These are phyloP conservation scores for Stictonetta naevosa DNA, from an alignment of 2,113 vertebrate genomes.

Conservation along the genomic window DNA sequence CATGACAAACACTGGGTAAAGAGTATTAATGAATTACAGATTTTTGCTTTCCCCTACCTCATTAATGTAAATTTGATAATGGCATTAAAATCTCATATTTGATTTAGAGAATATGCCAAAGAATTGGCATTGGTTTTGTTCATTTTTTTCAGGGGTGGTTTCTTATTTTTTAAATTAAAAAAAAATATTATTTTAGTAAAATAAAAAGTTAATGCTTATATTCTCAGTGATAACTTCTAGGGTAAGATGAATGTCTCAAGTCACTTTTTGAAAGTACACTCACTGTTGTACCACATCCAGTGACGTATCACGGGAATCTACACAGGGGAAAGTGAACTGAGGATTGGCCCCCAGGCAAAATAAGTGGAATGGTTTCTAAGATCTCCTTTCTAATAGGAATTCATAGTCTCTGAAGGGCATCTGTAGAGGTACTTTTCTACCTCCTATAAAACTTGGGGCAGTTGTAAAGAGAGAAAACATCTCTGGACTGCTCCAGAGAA, in stretches of 20 bases:
- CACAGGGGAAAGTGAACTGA: not conserved
- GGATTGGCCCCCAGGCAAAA: not conserved
- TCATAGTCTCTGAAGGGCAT: not conserved
- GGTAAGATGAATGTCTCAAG: not conserved
- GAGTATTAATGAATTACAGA: not conserved
- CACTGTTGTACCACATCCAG: not conserved
- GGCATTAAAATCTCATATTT: not conserved
- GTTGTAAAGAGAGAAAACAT: not conserved
- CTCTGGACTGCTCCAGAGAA: not conserved
- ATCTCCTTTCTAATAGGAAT: not conserved
- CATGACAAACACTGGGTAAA: not conserved
- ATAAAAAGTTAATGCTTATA: not conserved
- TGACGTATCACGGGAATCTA: not conserved
- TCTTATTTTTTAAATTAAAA: too few species aligned
- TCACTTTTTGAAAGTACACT: not conserved
- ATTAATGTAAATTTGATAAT: not conserved
- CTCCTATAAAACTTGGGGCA: not conserved
- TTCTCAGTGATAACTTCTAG: not conserved
- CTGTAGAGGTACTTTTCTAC: not conserved
- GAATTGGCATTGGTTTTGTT: not conserved
- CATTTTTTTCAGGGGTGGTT: not conserved
- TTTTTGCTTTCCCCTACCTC: not conserved
- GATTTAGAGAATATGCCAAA: not conserved
- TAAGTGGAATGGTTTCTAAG: not conserved
- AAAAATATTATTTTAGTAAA: not conserved